Conservation (phyloP, 2,888 invertebrate species). For the Mesorhabditis spiculigera region DNA sequence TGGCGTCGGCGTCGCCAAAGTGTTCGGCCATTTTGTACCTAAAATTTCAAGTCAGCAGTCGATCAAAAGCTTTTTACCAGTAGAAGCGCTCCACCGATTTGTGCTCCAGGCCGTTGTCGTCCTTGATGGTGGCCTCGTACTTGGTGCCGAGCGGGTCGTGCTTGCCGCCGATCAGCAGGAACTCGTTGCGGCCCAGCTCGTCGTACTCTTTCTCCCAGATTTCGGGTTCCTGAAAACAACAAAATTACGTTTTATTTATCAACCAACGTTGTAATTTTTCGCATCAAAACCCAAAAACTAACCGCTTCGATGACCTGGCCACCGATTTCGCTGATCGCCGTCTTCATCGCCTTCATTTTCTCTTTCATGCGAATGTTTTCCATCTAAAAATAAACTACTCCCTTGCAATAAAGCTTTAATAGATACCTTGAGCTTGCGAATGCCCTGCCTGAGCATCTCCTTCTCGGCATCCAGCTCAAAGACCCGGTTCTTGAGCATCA, state of each 20-base stretch:
- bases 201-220: slow-evolving; percentile 39
- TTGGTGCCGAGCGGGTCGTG: slow-evolving; percentile 38
- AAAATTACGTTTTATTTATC: neutral
- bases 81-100: slow-evolving; percentile 48
- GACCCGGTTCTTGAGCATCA: slow-evolving; percentile 32
- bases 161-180: slow-evolving; percentile 48
- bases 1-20: slow-evolving; percentile 40
- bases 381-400: slow-evolving; percentile 23
- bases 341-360: slow-evolving; percentile 34
- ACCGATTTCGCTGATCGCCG: slow-evolving; percentile 17
- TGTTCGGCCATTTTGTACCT: slow-evolving; percentile 50
- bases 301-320: slow-evolving; percentile 11
- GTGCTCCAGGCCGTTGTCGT: slow-evolving; percentile 38
- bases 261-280: too few relatives aligned
- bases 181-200: slow-evolving; percentile 43
- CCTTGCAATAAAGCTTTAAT: too few relatives aligned
- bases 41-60: neutral
- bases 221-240: slow-evolving; percentile 4
- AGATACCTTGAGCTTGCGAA: slow-evolving; percentile 50
- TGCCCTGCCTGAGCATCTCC: slow-evolving; percentile 46
- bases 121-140: slow-evolving; percentile 34
- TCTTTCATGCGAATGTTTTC: slow-evolving; percentile 46
- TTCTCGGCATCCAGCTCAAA: slow-evolving; percentile 44
- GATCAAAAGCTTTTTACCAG: slow-evolving; percentile 22
- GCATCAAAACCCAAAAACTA: too few relatives aligned